phyloP scores from a whole-genome alignment of 2,888 invertebrate genomes.

The Dione juno region DNA sequence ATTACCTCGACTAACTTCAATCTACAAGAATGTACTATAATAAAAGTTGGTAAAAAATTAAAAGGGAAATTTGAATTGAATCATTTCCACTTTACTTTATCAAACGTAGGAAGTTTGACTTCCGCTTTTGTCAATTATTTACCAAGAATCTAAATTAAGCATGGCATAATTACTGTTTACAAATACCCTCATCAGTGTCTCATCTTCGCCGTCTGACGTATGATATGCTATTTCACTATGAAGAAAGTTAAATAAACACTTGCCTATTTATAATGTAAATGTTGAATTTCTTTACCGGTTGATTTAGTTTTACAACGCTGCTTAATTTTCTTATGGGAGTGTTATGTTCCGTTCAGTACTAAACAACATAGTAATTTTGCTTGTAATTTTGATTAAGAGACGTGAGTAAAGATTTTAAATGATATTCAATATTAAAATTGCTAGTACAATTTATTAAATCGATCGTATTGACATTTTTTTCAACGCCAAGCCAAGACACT shows the following conservation, averaged over 20 bases:
- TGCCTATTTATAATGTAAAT: slow-evolving; percentile 13
- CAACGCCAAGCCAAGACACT: too few relatives aligned
- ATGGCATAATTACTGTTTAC: slow-evolving; percentile 6
- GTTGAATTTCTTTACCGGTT: slow-evolving; percentile 1
- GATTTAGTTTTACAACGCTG: slow-evolving; percentile 1
- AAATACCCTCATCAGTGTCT: slow-evolving; percentile 2
- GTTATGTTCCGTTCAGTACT: neutral
- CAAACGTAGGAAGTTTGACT: neutral
- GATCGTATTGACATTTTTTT: too few relatives aligned
- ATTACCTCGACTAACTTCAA: too few relatives aligned
- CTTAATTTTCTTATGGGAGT: neutral
- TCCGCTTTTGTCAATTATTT: neutral
- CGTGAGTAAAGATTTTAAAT: too few relatives aligned
- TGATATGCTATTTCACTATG: slow-evolving; percentile 12
- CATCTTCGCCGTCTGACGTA: neutral
- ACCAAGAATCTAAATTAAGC: slow-evolving; percentile 16
- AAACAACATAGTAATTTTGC: neutral
- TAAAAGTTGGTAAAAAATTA: neutral
- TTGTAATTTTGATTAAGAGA: too few relatives aligned
- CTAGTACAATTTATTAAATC: too few relatives aligned
- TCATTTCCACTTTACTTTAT: slow-evolving; percentile 27
- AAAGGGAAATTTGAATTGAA: neutral
- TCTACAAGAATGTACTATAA: too few relatives aligned
- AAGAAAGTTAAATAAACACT: slow-evolving; percentile 8
- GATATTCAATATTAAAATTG: too few relatives aligned